These are phyloP conservation scores for Synanthedon vespiformis DNA, from an alignment of 2,888 invertebrate genomes.

Conservation along the genomic window DNA sequence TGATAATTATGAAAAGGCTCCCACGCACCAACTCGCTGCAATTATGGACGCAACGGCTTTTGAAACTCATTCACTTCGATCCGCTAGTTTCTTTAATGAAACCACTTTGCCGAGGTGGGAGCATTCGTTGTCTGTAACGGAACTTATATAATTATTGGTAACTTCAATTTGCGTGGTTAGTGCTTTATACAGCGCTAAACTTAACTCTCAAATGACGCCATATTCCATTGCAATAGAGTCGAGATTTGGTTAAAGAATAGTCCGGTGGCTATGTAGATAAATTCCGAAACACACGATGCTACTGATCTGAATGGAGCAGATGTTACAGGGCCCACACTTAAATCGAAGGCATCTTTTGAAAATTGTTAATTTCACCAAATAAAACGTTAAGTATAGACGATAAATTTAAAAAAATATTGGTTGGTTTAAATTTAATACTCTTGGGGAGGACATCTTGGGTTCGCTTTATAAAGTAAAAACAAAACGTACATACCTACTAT, in stretches of 20 bases:
- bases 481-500: too few species aligned
- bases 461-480: too few species aligned
- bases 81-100: slow-evolving; percentile 35
- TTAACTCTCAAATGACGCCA: neutral
- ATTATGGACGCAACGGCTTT: slow-evolving; percentile 10
- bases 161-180: slow-evolving; percentile 9
- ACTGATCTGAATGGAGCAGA: slow-evolving; percentile 33
- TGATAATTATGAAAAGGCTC: slow-evolving; percentile 5
- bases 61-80: slow-evolving; percentile 21
- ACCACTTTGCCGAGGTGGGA: slow-evolving; percentile 24
- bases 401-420: too few species aligned
- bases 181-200: neutral
- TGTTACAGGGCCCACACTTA: slow-evolving; percentile 22
- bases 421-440: too few species aligned
- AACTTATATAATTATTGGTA: slow-evolving; percentile 48
- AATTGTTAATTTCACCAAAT: neutral
- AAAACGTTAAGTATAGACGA: too few species aligned
- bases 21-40: slow-evolving; percentile 1
- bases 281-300: slow-evolving; percentile 1
- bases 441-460: too few species aligned
- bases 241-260: neutral
- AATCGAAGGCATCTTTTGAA: slow-evolving; percentile 1
- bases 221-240: neutral
- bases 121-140: slow-evolving; percentile 29
- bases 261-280: neutral